Evolutionary conservation across 2,113 vertebrate genomes (phyloP).

Genomic region (Silurus glanis): DNA sequence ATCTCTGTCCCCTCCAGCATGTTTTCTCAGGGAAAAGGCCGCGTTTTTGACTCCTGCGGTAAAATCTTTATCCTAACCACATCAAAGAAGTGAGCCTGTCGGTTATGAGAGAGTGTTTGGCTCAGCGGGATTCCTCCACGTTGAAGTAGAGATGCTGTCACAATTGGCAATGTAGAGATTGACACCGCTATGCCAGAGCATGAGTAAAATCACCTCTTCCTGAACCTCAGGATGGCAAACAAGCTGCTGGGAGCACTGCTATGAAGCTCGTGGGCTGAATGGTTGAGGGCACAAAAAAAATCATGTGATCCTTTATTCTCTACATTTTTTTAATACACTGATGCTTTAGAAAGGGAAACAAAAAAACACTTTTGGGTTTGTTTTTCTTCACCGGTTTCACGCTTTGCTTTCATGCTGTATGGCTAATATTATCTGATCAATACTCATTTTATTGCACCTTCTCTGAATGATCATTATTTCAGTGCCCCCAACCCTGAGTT

Average conservation of each 20-base stretch:
- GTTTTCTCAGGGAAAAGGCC: not conserved
- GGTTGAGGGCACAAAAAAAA: not conserved
- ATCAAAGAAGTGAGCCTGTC: constrained; percentile 23
- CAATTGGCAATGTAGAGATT: not conserved
- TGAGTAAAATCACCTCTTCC: constrained; percentile 28
- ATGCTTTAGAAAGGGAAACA: not conserved
- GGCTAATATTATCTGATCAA: not conserved
- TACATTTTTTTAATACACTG: constrained; percentile 14
- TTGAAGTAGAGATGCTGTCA: constrained; percentile 13
- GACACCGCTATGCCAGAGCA: constrained; percentile 2
- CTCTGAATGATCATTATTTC: not conserved
- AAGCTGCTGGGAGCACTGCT: not conserved
- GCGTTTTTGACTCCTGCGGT: not conserved
- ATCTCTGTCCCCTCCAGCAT: not conserved
- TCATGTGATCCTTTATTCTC: not conserved
- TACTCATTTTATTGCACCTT: not conserved
- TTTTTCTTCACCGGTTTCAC: not conserved
- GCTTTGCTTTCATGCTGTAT: not conserved
- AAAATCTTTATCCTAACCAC: not conserved
- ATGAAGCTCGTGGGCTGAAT: not conserved
- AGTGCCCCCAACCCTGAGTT: not conserved
- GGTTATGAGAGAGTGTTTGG: constrained; percentile 6
- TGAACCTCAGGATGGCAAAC: constrained; percentile 18
- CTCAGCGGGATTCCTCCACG: not conserved
- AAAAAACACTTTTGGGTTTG: not conserved